A percentile compares a stretch with the other conserved stretches of the same genome.
These are phyloP conservation scores for Helarctos malayanus DNA, from an alignment of 2,797 vertebrate species.

Conservation along the genomic window DNA sequence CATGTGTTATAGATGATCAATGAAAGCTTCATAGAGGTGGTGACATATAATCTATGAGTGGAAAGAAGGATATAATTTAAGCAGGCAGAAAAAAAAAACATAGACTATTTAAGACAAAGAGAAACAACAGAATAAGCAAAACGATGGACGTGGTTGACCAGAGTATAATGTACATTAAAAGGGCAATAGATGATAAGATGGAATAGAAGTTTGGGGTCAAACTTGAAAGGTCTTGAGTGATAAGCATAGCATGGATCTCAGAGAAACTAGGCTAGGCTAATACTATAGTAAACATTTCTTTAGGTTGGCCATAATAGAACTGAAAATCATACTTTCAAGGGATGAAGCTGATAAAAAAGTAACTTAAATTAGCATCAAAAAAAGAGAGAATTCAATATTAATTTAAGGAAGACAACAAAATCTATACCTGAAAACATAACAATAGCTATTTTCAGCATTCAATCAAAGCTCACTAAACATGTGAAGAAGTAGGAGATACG, in stretches of 20 bases:
- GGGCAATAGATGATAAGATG: background rate
- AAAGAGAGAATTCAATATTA: background rate
- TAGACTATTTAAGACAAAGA: background rate
- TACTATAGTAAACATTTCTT: background rate
- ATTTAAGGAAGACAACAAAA: background rate
- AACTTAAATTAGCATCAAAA: background rate
- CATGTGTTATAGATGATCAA: background rate
- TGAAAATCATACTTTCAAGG: background rate
- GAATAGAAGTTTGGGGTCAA: background rate
- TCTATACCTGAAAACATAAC: background rate
- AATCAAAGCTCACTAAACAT: background rate
- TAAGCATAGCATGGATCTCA: background rate
- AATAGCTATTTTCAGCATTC: background rate
- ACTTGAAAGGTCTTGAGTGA: background rate
- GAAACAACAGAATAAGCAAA: conserved; percentile 6
- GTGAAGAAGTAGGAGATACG: background rate
- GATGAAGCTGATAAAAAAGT: background rate
- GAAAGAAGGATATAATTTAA: background rate
- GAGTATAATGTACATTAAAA: background rate
- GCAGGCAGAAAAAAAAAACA: background rate
- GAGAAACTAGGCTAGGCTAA: background rate
- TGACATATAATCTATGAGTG: background rate
- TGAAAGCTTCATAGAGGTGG: background rate
- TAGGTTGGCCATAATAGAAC: background rate
- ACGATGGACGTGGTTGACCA: background rate